Base-by-base conservation (phyloP, 2,888 invertebrate genomes). In the Pycnomerus fuliginosus region DNA sequence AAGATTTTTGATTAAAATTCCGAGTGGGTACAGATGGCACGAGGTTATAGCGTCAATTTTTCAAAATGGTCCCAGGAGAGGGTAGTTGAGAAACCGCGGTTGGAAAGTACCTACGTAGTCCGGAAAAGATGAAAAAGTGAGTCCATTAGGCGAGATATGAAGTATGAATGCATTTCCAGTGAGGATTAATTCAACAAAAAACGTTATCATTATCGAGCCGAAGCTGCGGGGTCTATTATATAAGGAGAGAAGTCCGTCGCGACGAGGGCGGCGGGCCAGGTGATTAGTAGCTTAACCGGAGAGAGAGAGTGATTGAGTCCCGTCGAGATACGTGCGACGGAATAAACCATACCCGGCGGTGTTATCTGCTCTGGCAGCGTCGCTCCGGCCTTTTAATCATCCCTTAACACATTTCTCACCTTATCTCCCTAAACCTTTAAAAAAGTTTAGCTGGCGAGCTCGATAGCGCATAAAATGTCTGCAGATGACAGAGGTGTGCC, bases 121-220 rank as follows among this genome's bases (percentile, higher is more conserved):
- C n/a, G n/a, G n/a, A n/a, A n/a, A n/a, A n/a, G 20, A 65, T 70
- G 69, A 69, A 69, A 70, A 69, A 70, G 68, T 69, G 61, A 54
- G 56, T 64, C 66, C 69, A 70, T 70, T 70, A 69, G 63, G 62
- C 53, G 61, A 64, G 69, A 69, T 69, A 69, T 68, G 68, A 65
- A 65, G 64, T 70, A 70, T 70, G 70, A 70, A 70, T 70, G 69
- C 70, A 70, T 68, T 69, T 68, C 67, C 69, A 60, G 56, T 63
- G 63, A 62, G 68, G 64, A 68, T 69, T 69, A 68, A 68, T 68
- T 64, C 65, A 58, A 61, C 64, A 67, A 68, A 64, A 65, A 69
- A 61, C 60, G 61, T 63, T 63, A 65, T 62, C 62, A 55, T 61
- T 61, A 61, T 62, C 59, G 60, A 39, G 28, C 28, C 30, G 34